Base-by-base conservation (phyloP, 2,113 vertebrate species). In the Bos indicus region DNA sequence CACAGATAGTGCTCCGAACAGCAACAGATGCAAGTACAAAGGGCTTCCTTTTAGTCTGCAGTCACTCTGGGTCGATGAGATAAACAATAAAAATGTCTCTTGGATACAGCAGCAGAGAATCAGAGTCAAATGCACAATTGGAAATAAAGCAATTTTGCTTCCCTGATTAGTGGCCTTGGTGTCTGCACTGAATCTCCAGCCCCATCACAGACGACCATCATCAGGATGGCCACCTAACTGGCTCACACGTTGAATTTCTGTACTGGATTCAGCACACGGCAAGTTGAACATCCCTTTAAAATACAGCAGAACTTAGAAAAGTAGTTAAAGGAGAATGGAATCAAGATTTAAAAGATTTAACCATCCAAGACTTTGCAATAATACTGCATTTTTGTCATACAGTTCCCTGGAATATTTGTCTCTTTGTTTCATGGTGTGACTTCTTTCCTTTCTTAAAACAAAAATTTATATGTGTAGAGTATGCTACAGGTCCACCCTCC, bases 91-190 rank as follows among this genome's bases (percentile, higher is more conserved):
- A 98, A n/a, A 87, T 28, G 57, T 17, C 82, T 67, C 56, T 33
- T 48, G 28, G 87, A 56, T 1, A n/a, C 54, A 96, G 91, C 6
- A 59, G 26, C 60, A 62, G 14, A 10, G 81, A 74, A 78, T 60
- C 77, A 95, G 1, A 26, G 67, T 77, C 64, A 74, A 59, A 56
- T 21, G 90, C 94, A 23, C 57, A 8, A n/a, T 56, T 25, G 64
- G 40, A 97, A 91, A 97, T 87, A 7, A 85, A 16, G 87, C 60
- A 28, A 94, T 88, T 97, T 80, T 25, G 64, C 52, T 86, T 54
- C 25, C 64, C 40, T 8, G 2, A 23, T 90, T 43, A 46, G 87
- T 88, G 88, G 12, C 36, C 92, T 94, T 2, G 6, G 17, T 26
- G 62, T 21, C 2, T 78, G 30, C 93, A 52, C 48, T 67, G 77